Evolutionary conservation across 1,140 invertebrate genomes (phyloP).

Genomic region (Polypedilum vanderplanki): DNA sequence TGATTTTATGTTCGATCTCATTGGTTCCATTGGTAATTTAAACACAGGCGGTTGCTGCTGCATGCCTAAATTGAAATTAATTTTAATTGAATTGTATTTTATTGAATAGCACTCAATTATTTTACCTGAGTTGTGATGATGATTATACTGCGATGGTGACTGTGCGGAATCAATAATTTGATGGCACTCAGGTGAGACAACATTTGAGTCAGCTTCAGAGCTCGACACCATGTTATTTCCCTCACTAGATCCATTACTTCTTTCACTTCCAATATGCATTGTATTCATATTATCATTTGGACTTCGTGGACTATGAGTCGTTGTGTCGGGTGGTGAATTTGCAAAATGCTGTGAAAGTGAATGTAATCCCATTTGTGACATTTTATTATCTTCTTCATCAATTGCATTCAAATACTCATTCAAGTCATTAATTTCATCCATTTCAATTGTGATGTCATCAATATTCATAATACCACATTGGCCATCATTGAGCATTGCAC

Average conservation of each 20-base stretch:
- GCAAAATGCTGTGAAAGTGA: conserved; percentile 31
- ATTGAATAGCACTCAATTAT: background rate
- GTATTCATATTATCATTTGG: conserved; percentile 37
- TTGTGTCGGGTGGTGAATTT: conserved; percentile 64
- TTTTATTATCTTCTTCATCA: conserved; percentile 23
- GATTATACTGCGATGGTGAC: conserved; percentile 36
- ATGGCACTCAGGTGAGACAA: conserved; percentile 36
- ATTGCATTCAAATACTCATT: conserved; percentile 14
- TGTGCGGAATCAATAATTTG: conserved; percentile 40
- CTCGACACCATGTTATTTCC: conserved; percentile 54
- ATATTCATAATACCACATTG: conserved; percentile 25
- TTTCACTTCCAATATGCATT: conserved; percentile 36
- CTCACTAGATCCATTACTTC: conserved; percentile 41
- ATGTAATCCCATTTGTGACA: background rate
- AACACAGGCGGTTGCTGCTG: background rate
- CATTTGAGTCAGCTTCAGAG: conserved; percentile 67
- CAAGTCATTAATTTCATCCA: conserved; percentile 22
- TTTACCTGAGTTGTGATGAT: conserved; percentile 5
- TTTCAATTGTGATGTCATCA: conserved; percentile 21
- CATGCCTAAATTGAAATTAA: background rate
- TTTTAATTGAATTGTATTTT: background rate
- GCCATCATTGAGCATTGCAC: background rate
- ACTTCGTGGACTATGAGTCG: conserved; percentile 62
- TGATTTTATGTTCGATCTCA: conserved; percentile 2
- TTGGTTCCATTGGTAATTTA: background rate